phyloP scores from a whole-genome alignment of 2,797 vertebrate genomes.

The Coracias cyanogaster region DNA sequence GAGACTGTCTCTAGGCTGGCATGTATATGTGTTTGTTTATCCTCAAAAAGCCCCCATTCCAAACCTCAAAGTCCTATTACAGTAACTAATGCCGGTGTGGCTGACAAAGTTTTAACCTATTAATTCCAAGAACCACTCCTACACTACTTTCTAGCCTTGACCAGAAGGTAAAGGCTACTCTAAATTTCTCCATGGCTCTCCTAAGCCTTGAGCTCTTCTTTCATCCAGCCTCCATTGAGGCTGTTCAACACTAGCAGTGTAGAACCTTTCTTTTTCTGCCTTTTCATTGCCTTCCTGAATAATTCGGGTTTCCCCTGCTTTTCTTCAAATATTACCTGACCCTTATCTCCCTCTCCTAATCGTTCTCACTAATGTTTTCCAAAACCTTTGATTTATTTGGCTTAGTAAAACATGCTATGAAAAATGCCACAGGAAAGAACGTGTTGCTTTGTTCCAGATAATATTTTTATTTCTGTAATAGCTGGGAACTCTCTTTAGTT shows the following conservation, averaged over 20 bases:
- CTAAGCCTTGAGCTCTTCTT: neutral
- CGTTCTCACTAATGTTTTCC: neutral
- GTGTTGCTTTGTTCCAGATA: neutral
- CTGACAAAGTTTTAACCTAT: neutral
- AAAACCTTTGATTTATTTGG: conserved; percentile 4
- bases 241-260: neutral
- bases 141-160: neutral
- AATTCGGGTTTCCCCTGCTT: neutral
- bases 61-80: neutral
- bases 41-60: neutral
- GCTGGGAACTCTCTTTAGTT: neutral
- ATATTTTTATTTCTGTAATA: neutral
- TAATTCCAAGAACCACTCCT: neutral
- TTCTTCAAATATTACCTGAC: neutral
- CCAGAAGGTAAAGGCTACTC: neutral
- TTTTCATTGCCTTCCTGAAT: neutral
- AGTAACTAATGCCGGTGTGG: neutral
- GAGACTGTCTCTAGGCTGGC: neutral
- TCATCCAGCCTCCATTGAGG: neutral
- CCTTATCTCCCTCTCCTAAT: neutral
- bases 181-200: neutral
- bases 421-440: neutral
- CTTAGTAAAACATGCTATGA: neutral
- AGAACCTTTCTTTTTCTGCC: neutral
- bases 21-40: neutral